Percentiles rank a stretch among this genome's conserved stretches.
Conservation (phyloP, 2,888 invertebrate genomes). For the Heteromyza rotundicornis region DNA sequence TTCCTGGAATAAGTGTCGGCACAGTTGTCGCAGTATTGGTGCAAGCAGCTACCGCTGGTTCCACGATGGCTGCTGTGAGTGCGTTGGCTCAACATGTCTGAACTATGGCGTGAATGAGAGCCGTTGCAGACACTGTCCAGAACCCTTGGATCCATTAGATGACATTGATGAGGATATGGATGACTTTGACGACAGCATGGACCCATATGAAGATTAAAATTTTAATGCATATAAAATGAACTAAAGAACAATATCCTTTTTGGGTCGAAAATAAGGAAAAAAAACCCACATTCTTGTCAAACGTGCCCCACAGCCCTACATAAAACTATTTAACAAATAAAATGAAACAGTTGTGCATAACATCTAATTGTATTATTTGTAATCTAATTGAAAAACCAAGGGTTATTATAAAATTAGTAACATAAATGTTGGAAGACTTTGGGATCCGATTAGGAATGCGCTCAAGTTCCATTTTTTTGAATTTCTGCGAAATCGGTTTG, state of each 20-base stretch:
- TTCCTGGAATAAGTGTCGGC: slow-evolving; percentile 82
- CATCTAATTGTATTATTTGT: too few relatives aligned
- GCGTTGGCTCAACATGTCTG: slow-evolving; percentile 81
- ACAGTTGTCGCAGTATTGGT: slow-evolving; percentile 67
- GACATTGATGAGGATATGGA: slow-evolving; percentile 62
- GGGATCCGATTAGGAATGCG: too few relatives aligned
- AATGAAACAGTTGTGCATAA: too few relatives aligned
- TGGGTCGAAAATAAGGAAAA: background rate
- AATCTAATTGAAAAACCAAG: too few relatives aligned
- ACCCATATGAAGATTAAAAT: background rate
- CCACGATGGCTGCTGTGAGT: slow-evolving; percentile 90
- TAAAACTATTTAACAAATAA: too few relatives aligned
- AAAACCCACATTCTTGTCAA: too few relatives aligned
- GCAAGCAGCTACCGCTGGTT: slow-evolving; percentile 69
- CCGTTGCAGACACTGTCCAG: slow-evolving; percentile 69
- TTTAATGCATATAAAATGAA: background rate
- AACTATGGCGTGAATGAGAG: slow-evolving; percentile 86
- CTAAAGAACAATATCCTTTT: background rate
- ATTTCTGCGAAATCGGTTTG: too few relatives aligned
- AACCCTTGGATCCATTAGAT: slow-evolving; percentile 65
- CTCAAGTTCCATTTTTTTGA: too few relatives aligned
- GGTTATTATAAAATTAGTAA: too few relatives aligned
- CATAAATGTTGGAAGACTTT: too few relatives aligned
- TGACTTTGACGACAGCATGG: too few relatives aligned
- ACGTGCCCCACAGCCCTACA: too few relatives aligned